phyloP scores from a whole-genome alignment of 92 coral and sea anemone species.

The Actinernus sp. region DNA sequence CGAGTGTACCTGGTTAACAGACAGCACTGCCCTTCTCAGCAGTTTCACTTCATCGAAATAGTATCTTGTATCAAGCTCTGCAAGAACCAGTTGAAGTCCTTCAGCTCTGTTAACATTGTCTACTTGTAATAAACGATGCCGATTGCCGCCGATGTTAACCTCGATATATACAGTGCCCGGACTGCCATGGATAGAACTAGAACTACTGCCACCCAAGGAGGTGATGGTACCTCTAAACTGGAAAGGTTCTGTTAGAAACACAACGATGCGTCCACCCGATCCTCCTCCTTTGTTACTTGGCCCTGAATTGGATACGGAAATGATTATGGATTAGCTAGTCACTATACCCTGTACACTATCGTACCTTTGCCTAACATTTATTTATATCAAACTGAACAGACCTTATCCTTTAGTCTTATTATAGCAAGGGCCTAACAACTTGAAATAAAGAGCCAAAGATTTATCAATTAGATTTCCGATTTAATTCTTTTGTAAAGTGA shows the following conservation, averaged over 20 bases:
- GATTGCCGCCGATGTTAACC: slow-evolving; percentile 25
- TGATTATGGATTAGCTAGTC: neutral
- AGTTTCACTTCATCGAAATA: slow-evolving; percentile 51
- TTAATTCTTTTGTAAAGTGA: too few relatives aligned
- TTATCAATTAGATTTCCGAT: too few relatives aligned
- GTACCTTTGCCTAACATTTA: too few relatives aligned
- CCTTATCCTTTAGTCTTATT: too few relatives aligned
- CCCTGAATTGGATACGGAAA: slow-evolving; percentile 15
- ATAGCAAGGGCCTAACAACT: too few relatives aligned
- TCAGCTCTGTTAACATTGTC: slow-evolving; percentile 56
- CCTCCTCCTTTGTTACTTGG: slow-evolving; percentile 57
- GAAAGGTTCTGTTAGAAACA: slow-evolving; percentile 37
- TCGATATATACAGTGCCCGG: slow-evolving; percentile 66
- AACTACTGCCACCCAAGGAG: slow-evolving; percentile 59
- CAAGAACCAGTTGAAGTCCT: slow-evolving; percentile 22
- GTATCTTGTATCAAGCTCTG: slow-evolving; percentile 38
- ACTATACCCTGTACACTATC: too few relatives aligned
- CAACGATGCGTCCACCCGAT: slow-evolving; percentile 71
- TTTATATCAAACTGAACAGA: too few relatives aligned
- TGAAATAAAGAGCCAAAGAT: too few relatives aligned
- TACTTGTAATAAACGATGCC: slow-evolving; percentile 32
- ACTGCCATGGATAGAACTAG: slow-evolving; percentile 43
- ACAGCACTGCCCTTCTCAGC: slow-evolving; percentile 43
- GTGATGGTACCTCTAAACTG: slow-evolving; percentile 54
- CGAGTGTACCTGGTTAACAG: slow-evolving; percentile 14